Evolutionary conservation across 2,888 invertebrate genomes (phyloP), one percentile per base, ranked within the genome.

Genomic region (Chaetoderma sp.): DNA sequence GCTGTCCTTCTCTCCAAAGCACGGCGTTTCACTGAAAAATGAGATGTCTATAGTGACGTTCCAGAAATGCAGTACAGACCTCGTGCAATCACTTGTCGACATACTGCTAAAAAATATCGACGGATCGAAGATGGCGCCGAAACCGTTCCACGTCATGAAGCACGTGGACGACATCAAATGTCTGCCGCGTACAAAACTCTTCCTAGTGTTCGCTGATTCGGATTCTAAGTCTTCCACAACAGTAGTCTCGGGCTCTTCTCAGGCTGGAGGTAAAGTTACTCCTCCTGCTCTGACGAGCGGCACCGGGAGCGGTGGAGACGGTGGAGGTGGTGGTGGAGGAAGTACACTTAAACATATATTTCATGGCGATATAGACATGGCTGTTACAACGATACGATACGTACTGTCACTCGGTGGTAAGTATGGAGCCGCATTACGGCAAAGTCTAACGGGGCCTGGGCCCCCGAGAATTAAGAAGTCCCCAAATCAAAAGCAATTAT

Each of bases 41-140:
- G 80, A 82, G 60, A 60, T 79, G 33, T 80, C 79, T 55, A 63
- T 80, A 5, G 71, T 78, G 0, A 67, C 75, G 13, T 77, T 80
- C 47, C 75, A 75, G 60, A 67, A 72, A 36, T 74, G 76, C 39
- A 73, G 74, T 60, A 65, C 72, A 18, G 72, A 77, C 36, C 66
- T 78, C 32, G 72, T 72, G 21, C 49, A 71, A 16, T 72, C 75
- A n/a, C 61, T 78, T 10, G 63, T 72, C 16, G 79, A 79, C 27
- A 60, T 73, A n/a, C 69, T 78, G 62, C 47, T 80, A 21, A 73
- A 73, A 54, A 72, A 78, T 50, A 65, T 80, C 30, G 78, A 79
- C 21, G 79, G 75, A 25, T 69, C 77, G 59, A 77, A 71, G 58
- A 45, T 78, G n/a, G 72, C 79, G 8, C 65, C 70, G 13, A 74